A percentile compares a stretch with the other conserved stretches of the same genome.
Evolutionary conservation across 2,113 vertebrate genomes (phyloP).

Genomic region (Podocnemis expansa): DNA sequence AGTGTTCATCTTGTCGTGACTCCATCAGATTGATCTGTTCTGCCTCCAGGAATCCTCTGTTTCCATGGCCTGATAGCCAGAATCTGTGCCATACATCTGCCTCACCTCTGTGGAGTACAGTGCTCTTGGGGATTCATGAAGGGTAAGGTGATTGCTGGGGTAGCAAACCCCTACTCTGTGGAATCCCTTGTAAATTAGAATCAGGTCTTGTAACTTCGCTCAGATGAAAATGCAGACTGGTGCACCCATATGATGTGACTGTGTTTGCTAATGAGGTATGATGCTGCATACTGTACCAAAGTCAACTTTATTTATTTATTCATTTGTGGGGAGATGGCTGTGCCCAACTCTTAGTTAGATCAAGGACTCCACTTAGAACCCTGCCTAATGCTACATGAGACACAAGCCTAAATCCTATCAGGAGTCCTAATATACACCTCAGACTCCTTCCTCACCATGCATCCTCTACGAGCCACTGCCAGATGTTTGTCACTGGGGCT

Average conservation of each 20-base stretch:
- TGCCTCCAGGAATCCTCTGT: background rate
- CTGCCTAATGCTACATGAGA: no score
- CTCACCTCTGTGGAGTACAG: rapidly evolving
- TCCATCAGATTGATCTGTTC: background rate
- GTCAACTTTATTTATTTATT: background rate
- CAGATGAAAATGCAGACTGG: background rate
- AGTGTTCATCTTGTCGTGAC: background rate
- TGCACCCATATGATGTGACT: rapidly evolving
- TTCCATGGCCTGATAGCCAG: background rate
- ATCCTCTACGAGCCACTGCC: background rate
- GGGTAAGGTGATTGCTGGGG: background rate
- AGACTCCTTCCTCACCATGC: background rate
- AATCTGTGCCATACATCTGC: background rate
- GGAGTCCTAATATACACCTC: no score
- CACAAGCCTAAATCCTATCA: no score
- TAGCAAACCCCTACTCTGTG: constrained; percentile 2
- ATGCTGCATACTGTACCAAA: background rate
- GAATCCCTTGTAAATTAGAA: background rate
- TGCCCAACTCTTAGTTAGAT: no score
- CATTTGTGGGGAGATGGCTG: background rate
- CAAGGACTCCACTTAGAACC: no score
- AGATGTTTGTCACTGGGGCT: background rate
- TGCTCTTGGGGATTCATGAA: background rate
- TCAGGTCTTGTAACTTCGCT: background rate
- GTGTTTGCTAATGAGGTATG: rapidly evolving